Evolutionary conservation across 2,888 invertebrate species (phyloP).

Genomic region (Epirrita christyi): DNA sequence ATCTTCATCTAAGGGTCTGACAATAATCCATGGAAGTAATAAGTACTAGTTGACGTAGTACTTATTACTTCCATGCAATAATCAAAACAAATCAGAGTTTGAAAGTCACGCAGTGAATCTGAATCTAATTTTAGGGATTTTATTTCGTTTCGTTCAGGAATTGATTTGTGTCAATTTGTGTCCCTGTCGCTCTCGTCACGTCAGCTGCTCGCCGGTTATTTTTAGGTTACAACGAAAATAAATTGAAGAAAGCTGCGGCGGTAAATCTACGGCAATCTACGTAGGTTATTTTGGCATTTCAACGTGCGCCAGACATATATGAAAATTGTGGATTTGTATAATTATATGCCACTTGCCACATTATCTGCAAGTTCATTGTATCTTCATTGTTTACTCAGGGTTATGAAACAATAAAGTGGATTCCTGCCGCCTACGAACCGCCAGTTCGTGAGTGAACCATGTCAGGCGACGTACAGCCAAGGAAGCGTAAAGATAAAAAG

Average conservation of each 20-base stretch:
- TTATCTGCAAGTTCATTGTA: conserved; percentile 60
- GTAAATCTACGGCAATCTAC: conserved; percentile 62
- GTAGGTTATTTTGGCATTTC: conserved; percentile 81
- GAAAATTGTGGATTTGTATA: conserved; percentile 76
- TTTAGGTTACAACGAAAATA: conserved; percentile 84
- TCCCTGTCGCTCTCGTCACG: conserved; percentile 66
- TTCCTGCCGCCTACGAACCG: conserved; percentile 73
- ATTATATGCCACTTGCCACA: conserved; percentile 52
- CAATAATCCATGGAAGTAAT: no score
- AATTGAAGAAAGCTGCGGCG: conserved; percentile 75
- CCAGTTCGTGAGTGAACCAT: conserved; percentile 83
- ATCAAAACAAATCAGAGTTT: no score
- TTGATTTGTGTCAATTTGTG: conserved; percentile 31
- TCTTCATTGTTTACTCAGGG: conserved; percentile 76
- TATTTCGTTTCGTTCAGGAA: conserved; percentile 30
- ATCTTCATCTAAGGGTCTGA: no score
- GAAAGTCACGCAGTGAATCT: not conserved
- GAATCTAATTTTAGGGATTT: not conserved
- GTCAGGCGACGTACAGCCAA: conserved; percentile 95
- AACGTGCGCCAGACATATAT: conserved; percentile 67
- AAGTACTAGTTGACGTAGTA: no score
- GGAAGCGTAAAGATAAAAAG: conserved; percentile 93
- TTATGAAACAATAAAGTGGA: conserved; percentile 79
- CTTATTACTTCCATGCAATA: no score
- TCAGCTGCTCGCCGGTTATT: conserved; percentile 81